Base-by-base conservation (phyloP, 2,888 invertebrate species). In the Halictus quadricinctus region DNA sequence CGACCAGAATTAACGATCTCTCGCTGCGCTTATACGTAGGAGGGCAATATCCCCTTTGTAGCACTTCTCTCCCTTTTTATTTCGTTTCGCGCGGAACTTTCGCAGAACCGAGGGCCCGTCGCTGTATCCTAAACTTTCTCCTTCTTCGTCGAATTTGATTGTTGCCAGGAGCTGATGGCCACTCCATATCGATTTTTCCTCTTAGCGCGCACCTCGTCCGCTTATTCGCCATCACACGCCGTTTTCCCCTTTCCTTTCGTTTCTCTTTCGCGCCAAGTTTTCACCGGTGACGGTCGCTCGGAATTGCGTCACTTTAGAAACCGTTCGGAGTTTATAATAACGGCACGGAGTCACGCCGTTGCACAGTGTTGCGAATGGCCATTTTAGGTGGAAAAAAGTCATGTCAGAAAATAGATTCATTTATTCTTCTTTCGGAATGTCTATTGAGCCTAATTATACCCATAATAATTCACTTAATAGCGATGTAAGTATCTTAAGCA, bases 101-200 rank as follows among this genome's bases (percentile, higher is more conserved):
- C 80, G 82, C 85, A 72, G 83, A 77, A 87, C 87, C 88, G 87
- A 88, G 86, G 81, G 69, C 75, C 75, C 84, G 90, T 75, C 79
- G 77, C 81, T 80, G 83, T 87, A 87, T 87, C 84, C 85, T 85
- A 90, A 91, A 91, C 89, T 91, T 91, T 88, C 84, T 89, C 88
- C 76, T 88, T 90, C 83, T 85, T 88, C 82, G 80, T 87, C 81
- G 88, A 88, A 90, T 90, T 92, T 90, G 88, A 91, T 92, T 91
- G 88, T 89, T 90, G 87, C 88, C 86, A 82, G 76, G 79, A 89
- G 87, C 87, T 83, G 87, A 91, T 90, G 87, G 87, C 85, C 82
- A 91, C 89, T 91, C 83, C 76, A 84, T 82, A 79, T 87, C 80
- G 85, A 84, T 85, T 76, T 80, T 86, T 81, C 69, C 72, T 80